phyloP scores from a whole-genome alignment of 2,888 invertebrate genomes.

The Mythimna vitellina region DNA sequence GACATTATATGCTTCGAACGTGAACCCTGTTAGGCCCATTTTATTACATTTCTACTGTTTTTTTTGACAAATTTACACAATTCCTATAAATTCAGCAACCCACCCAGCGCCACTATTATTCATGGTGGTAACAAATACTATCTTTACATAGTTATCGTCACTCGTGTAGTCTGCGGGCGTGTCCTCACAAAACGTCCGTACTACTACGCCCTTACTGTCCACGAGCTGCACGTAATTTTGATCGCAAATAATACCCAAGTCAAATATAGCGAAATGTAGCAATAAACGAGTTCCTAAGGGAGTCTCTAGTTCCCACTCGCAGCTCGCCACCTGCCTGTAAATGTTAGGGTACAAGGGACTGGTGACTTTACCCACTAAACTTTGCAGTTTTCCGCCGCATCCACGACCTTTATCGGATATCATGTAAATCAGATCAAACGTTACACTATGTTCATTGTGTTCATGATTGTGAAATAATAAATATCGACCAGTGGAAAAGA shows the following conservation, averaged over 20 bases:
- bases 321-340: conserved; percentile 76
- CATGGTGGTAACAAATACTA: conserved; percentile 92
- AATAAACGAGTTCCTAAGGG: conserved; percentile 74
- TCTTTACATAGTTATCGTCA: conserved; percentile 88
- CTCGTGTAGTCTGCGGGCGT: conserved; percentile 91
- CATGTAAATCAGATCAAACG: conserved; percentile 80
- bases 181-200: conserved; percentile 87
- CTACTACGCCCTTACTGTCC: conserved; percentile 82
- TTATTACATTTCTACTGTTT: neutral
- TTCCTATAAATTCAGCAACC: conserved; percentile 84
- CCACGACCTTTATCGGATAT: conserved; percentile 82
- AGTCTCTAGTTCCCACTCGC: conserved; percentile 85
- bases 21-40: too few relatives aligned
- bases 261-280: conserved; percentile 87
- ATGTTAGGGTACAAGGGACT: conserved; percentile 84
- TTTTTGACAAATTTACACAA: neutral
- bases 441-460: conserved; percentile 66
- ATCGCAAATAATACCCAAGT: conserved; percentile 92
- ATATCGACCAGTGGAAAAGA: conserved; percentile 93
- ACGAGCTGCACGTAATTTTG: conserved; percentile 92
- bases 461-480: conserved; percentile 89
- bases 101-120: conserved; percentile 94
- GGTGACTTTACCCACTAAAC: conserved; percentile 77
- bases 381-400: conserved; percentile 81
- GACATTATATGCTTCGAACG: too few relatives aligned